Percentiles rank a stretch among this genome's conserved stretches.
Evolutionary conservation across 2,113 vertebrate genomes (phyloP).

Genomic region (Cyprinodon brontotheroides): DNA sequence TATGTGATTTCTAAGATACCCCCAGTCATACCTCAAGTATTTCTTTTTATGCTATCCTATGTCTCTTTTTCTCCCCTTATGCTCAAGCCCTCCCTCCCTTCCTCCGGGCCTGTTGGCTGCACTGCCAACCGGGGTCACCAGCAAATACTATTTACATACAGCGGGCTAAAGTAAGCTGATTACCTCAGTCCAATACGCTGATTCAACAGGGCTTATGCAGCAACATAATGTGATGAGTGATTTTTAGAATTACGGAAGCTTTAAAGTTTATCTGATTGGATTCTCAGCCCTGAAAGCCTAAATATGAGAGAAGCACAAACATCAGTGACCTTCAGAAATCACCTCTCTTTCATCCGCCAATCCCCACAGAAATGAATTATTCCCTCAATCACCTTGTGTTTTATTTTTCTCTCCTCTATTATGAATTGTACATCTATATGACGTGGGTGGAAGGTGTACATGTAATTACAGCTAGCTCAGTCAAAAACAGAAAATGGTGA

Average conservation of each 20-base stretch:
- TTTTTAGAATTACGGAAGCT: conserved; percentile 63
- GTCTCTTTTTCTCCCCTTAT: conserved; percentile 11
- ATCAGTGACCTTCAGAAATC: conserved; percentile 56
- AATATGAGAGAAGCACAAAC: conserved; percentile 48
- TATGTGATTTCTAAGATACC: conserved; percentile 7
- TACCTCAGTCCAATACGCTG: conserved; percentile 65
- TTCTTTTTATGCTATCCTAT: conserved; percentile 15
- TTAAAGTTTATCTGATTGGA: conserved; percentile 66
- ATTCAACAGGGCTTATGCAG: conserved; percentile 69
- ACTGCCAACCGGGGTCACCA: conserved; percentile 73
- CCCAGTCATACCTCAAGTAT: conserved; percentile 6
- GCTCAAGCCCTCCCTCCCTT: conserved; percentile 4
- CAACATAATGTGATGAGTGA: conserved; percentile 71
- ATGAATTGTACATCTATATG: not conserved
- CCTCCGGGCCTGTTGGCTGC: conserved; percentile 52
- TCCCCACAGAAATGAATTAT: conserved; percentile 25
- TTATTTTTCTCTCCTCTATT: not conserved
- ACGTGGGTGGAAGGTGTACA: not conserved
- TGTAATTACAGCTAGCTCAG: no score
- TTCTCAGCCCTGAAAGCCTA: conserved; percentile 57
- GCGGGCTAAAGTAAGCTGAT: conserved; percentile 74
- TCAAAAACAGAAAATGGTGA: not conserved
- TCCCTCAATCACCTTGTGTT: conserved; percentile 16
- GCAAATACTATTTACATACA: conserved; percentile 77
- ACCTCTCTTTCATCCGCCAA: conserved; percentile 27